These are phyloP conservation scores for Protomyctophum bolini DNA, from an alignment of 2,113 vertebrate genomes.

Conservation along the genomic window DNA sequence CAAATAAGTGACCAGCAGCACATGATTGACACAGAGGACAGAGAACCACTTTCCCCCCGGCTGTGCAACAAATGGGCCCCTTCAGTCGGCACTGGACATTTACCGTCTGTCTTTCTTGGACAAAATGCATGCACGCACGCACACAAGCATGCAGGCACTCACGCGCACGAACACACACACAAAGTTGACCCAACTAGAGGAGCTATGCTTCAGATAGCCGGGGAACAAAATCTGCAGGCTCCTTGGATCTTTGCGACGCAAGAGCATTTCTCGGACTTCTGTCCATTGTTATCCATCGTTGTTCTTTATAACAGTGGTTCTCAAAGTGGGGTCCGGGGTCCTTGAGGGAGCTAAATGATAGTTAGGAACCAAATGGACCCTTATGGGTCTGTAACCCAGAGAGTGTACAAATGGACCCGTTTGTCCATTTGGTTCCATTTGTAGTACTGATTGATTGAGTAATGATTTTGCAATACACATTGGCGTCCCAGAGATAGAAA, in stretches of 20 bases:
- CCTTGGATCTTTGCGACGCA: slow-evolving; percentile 29
- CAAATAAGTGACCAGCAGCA: too few relatives aligned
- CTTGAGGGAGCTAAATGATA: too few relatives aligned
- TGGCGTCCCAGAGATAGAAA: too few relatives aligned
- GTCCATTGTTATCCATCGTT: slow-evolving; percentile 45
- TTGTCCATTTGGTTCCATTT: not conserved
- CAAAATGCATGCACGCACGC: not conserved
- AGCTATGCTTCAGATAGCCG: slow-evolving; percentile 26
- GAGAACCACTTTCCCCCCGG: too few relatives aligned
- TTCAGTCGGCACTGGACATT: not conserved
- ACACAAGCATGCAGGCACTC: not conserved
- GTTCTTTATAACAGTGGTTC: not conserved
- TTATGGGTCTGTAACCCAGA: too few relatives aligned
- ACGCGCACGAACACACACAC: not conserved
- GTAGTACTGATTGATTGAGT: too few relatives aligned
- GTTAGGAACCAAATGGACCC: too few relatives aligned
- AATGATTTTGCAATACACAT: too few relatives aligned
- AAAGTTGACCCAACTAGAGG: slow-evolving; percentile 21
- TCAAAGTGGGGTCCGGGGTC: too few relatives aligned
- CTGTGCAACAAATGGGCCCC: too few relatives aligned
- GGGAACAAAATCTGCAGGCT: slow-evolving; percentile 51
- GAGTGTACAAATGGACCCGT: too few relatives aligned
- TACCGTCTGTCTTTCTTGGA: slow-evolving; percentile 4
- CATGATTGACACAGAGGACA: too few relatives aligned
- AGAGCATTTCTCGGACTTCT: slow-evolving; percentile 32